Conservation (phyloP, 2,113 vertebrate species). For the Boulengeromyrus knoepffleri region DNA sequence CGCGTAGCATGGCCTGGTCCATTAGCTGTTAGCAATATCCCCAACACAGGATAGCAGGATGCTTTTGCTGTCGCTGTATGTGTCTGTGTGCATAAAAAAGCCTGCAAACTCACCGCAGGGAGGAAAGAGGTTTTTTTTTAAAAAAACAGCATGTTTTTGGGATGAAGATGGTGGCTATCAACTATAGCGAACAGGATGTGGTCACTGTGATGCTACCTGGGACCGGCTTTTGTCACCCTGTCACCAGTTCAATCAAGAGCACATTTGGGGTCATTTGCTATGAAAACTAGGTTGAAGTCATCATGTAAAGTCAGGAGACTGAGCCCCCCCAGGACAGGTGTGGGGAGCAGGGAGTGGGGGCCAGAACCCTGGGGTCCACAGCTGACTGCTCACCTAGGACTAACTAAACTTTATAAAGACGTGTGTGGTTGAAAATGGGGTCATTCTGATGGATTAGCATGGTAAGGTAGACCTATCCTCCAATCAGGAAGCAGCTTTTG, state of each 20-base stretch:
- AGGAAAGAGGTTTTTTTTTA: neutral
- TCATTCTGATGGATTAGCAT: neutral
- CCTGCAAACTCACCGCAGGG: neutral
- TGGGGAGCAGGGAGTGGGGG: neutral
- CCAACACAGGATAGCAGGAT: neutral
- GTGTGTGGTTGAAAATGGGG: neutral
- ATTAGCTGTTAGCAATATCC: neutral
- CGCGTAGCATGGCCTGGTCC: neutral
- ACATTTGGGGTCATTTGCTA: neutral
- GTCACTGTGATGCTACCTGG: neutral
- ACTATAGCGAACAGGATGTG: neutral
- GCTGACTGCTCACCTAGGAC: neutral
- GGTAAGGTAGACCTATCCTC: neutral
- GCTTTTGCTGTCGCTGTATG: neutral
- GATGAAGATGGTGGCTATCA: neutral
- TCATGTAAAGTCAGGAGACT: neutral
- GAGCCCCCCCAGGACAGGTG: neutral
- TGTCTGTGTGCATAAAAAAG: neutral
- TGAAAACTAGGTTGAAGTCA: neutral
- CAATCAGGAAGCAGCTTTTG: neutral
- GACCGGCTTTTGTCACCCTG: neutral
- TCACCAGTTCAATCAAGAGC: neutral
- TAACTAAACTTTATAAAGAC: neutral
- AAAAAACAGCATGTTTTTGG: neutral
- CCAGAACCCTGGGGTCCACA: neutral